Evolutionary conservation across 1,140 invertebrate genomes (phyloP).

Genomic region (Atta colombica): DNA sequence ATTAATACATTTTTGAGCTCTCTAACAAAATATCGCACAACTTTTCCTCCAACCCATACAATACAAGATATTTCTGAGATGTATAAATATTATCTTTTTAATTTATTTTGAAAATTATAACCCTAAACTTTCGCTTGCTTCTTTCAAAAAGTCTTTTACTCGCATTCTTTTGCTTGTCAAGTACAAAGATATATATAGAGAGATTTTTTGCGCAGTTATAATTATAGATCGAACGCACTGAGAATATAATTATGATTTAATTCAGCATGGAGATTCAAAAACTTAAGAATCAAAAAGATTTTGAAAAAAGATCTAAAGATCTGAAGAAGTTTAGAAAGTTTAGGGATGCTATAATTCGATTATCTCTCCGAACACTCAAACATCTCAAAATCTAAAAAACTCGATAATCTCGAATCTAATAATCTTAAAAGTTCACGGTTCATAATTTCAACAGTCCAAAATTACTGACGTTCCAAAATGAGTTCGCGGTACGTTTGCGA

Average conservation of each 20-base stretch:
- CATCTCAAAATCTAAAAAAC: not conserved
- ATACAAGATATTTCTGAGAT: not conserved
- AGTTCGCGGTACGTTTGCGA: not conserved
- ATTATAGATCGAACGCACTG: not conserved
- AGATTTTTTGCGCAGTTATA: not conserved
- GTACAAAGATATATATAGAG: not conserved
- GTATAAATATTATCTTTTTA: not conserved
- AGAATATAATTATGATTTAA: slow-evolving; percentile 13
- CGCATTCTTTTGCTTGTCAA: not conserved
- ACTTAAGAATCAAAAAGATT: not conserved
- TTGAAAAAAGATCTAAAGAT: not conserved
- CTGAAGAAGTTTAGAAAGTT: slow-evolving; percentile 15
- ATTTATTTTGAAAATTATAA: not conserved
- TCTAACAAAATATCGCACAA: too few species aligned
- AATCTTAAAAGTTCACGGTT: not conserved
- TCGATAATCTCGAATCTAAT: slow-evolving; percentile 18
- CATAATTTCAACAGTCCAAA: slow-evolving; percentile 11
- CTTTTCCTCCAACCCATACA: not conserved
- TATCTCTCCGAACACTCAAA: slow-evolving; percentile 13
- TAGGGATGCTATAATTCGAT: not conserved
- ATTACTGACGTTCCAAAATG: not conserved
- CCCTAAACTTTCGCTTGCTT: not conserved
- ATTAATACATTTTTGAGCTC: too few species aligned
- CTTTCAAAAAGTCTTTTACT: not conserved
- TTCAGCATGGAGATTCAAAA: not conserved